Conservation (phyloP, 2,888 invertebrate species). For the Troglohyphantes excavatus region DNA sequence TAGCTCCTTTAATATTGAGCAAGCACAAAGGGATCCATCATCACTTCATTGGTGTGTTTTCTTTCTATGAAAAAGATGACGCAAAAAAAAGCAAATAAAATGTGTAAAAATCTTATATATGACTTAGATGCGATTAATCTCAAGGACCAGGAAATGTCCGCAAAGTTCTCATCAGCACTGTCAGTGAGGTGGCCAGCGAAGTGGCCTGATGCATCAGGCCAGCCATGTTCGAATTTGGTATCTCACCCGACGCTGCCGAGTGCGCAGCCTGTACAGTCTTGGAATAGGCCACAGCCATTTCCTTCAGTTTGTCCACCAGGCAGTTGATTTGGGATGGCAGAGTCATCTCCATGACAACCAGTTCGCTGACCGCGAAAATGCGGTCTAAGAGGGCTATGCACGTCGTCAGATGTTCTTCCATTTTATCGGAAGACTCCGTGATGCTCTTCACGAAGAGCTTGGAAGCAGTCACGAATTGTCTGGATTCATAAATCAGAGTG, state of each 20-base stretch:
- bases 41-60: neutral
- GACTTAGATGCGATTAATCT: slow-evolving; percentile 75
- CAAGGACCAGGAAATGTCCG: slow-evolving; percentile 74
- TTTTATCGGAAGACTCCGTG: slow-evolving; percentile 87
- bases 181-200: slow-evolving; percentile 83
- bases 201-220: slow-evolving; percentile 92
- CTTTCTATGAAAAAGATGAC: neutral
- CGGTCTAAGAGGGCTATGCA: slow-evolving; percentile 90
- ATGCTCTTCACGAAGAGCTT: slow-evolving; percentile 91
- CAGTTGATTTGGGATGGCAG: slow-evolving; percentile 89
- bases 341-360: slow-evolving; percentile 89
- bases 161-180: slow-evolving; percentile 80
- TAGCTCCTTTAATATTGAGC: slow-evolving; percentile 7
- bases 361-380: slow-evolving; percentile 88
- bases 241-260: slow-evolving; percentile 88
- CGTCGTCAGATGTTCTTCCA: slow-evolving; percentile 88
- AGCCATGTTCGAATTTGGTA: slow-evolving; percentile 85
- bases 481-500: slow-evolving; percentile 90
- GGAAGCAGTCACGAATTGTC: slow-evolving; percentile 92
- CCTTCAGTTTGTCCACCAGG: slow-evolving; percentile 90
- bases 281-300: slow-evolving; percentile 91
- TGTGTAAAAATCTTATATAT: slow-evolving; percentile 34
- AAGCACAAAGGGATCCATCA: neutral
- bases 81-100: slow-evolving; percentile 18
- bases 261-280: slow-evolving; percentile 86